Evolutionary conservation across 2,113 vertebrate genomes (phyloP), one percentile per base, ranked within the genome.

Genomic region (Pangasianodon gigas): DNA sequence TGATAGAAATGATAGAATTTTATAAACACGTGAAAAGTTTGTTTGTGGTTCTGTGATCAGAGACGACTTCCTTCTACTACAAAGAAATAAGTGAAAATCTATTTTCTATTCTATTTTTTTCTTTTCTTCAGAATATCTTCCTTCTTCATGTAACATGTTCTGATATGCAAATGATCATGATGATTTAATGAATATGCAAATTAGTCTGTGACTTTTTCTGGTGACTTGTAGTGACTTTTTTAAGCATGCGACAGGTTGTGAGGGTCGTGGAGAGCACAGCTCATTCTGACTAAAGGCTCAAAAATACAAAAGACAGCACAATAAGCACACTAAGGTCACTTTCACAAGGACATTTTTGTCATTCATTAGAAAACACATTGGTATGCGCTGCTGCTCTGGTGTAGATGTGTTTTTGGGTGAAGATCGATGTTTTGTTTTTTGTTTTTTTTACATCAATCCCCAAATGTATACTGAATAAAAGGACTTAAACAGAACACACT

Each of bases 341-440:
- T 24, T 44, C 82, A 44, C 54, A 41, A 84, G 82, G 82, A 58
- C 54, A 14, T 84, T 41, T 84, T 60, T 44, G 19, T 44, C 54
- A 60, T 58, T 84, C 82, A 84, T 84, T 44, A 84, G 19, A 84
- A 24, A 58, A 14, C 82, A 44, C 82, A 60, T 84, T 60, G 37
- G 82, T 84, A 60, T 84, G 82, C 82, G 5, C 54, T 13, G 54
- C 56, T 26, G 82, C 19, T 13, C 41, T 44, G 54, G 32, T 6
- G 19, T 5, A 41, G 82, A 58, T 41, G 32, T 84, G 37, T 84
- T 84, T 84, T 84, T 84, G 54, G 18, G 56, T 44, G 54, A 58
- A 26, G 54, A 84, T 41, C 10, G 21, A 84, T 83, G 26, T 18
- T 52, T 80, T 54, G 48, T 29, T 48, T 79, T 3, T 46, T 54